These are phyloP conservation scores for Pholis gunnellus DNA, from an alignment of 2,113 vertebrate species.

Conservation along the genomic window DNA sequence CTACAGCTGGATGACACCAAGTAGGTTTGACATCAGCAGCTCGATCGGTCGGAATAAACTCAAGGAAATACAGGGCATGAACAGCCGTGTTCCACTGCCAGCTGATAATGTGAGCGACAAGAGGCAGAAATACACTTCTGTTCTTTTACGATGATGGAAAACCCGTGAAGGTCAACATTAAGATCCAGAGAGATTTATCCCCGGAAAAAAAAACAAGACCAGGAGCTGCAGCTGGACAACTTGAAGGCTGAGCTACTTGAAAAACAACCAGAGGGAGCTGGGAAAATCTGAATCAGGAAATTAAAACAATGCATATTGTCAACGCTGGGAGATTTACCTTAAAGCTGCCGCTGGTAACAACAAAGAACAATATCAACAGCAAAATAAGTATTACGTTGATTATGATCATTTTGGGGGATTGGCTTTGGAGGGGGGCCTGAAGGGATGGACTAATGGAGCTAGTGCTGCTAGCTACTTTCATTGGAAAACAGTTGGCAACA, in stretches of 20 bases:
- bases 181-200: constrained; percentile 71
- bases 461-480: too few relatives aligned
- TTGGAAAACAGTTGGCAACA: too few relatives aligned
- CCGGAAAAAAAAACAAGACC: constrained; percentile 62
- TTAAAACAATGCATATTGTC: neutral
- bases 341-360: neutral
- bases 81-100: constrained; percentile 16
- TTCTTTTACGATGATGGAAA: constrained; percentile 67
- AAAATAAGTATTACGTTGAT: neutral
- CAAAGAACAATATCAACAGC: neutral
- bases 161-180: constrained; percentile 81
- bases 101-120: constrained; percentile 20
- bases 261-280: constrained; percentile 67
- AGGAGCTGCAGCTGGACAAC: constrained; percentile 81
- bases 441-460: neutral
- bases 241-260: constrained; percentile 75
- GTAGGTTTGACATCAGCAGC: constrained; percentile 51
- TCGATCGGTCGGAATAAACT: constrained; percentile 45
- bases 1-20: constrained; percentile 70
- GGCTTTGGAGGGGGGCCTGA: neutral
- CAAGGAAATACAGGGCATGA: constrained; percentile 32
- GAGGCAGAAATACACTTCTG: constrained; percentile 6
- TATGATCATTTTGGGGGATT: neutral
- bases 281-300: constrained; percentile 27
- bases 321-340: neutral